These are phyloP conservation scores for Ernsta delagoae DNA, from an alignment of 2,888 invertebrate genomes.

Conservation along the genomic window DNA sequence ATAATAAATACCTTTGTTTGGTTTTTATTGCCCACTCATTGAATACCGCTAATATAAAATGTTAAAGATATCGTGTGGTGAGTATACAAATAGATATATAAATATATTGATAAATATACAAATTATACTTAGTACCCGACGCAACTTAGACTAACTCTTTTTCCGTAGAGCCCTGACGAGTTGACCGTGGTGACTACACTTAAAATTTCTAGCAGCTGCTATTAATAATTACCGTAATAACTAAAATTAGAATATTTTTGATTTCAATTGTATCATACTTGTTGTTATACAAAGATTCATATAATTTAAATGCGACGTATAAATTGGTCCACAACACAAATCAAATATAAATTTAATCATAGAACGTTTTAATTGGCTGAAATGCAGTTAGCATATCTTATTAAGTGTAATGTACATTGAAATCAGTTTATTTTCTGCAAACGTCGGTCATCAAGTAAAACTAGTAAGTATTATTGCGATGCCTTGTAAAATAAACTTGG, in stretches of 20 bases:
- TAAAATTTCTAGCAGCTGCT: no score
- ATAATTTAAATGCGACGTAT: slow-evolving; percentile 44
- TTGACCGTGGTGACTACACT: no score
- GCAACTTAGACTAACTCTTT: no score
- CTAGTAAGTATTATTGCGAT: not conserved
- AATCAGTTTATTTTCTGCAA: slow-evolving; percentile 49
- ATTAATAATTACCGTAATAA: no score
- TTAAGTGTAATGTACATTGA: slow-evolving; percentile 44
- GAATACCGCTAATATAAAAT: no score
- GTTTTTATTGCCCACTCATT: no score
- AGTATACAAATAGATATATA: no score
- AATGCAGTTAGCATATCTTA: slow-evolving; percentile 53
- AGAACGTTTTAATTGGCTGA: slow-evolving; percentile 57
- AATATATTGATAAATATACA: no score
- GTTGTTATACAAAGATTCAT: slow-evolving; percentile 14
- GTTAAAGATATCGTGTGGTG: no score
- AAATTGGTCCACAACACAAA: slow-evolving; percentile 58
- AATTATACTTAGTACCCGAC: no score
- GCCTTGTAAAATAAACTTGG: not conserved
- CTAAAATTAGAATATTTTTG: not conserved
- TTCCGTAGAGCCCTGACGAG: no score
- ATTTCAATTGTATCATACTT: not conserved
- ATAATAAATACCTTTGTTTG: not conserved
- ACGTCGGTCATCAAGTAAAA: slow-evolving; percentile 40
- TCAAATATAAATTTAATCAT: slow-evolving; percentile 57